Conservation (phyloP, 1,140 invertebrate species). For the Coptotermes formosanus region DNA sequence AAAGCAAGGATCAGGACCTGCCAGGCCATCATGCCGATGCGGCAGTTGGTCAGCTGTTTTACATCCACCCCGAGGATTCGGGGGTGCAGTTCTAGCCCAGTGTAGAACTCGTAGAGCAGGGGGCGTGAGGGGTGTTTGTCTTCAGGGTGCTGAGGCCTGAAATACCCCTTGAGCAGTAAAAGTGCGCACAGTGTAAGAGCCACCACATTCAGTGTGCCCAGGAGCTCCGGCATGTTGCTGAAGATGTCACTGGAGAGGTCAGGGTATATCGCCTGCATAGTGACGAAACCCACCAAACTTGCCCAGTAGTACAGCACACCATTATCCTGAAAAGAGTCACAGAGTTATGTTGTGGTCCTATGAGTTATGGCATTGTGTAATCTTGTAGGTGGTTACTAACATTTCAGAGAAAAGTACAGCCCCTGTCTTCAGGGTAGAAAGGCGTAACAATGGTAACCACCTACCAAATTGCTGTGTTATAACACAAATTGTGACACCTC, state of each 20-base stretch:
- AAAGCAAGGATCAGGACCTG: constrained; percentile 52
- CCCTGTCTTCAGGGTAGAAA: no score
- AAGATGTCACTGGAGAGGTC: constrained; percentile 46
- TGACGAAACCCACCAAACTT: constrained; percentile 45
- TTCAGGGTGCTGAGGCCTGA: constrained; percentile 40
- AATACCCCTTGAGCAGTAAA: constrained; percentile 49
- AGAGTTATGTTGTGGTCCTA: no score
- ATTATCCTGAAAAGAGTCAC: constrained; percentile 46
- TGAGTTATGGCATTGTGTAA: no score
- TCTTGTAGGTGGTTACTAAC: no score
- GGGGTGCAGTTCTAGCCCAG: constrained; percentile 60
- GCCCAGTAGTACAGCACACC: constrained; percentile 54
- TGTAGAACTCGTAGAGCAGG: constrained; percentile 52
- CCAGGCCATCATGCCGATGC: constrained; percentile 61
- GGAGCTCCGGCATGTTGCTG: constrained; percentile 51
- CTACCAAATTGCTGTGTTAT: no score
- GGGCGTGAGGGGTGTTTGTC: constrained; percentile 23
- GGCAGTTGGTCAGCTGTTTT: constrained; percentile 51
- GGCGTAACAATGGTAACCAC: no score
- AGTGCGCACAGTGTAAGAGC: constrained; percentile 52
- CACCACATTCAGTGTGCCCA: constrained; percentile 53
- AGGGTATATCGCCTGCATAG: constrained; percentile 41
- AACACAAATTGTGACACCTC: no score
- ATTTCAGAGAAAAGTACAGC: no score
- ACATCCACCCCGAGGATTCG: constrained; percentile 51